Evolutionary conservation across 2,888 invertebrate species (phyloP).

Genomic region (Nymphalis polychloros): DNA sequence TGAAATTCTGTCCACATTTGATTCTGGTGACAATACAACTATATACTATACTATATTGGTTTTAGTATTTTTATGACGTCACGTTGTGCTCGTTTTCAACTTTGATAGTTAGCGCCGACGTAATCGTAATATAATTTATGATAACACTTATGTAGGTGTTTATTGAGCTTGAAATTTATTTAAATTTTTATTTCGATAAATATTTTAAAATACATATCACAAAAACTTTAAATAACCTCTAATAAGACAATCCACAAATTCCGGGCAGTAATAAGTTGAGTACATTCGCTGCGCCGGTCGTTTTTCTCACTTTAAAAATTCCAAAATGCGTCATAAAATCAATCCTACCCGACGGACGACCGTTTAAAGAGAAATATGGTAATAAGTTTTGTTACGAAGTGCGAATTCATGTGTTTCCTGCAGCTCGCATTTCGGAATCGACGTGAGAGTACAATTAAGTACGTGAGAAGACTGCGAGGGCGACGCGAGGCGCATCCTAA

Average conservation of each 20-base stretch:
- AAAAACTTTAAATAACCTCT: neutral
- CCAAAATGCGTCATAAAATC: slow-evolving; percentile 12
- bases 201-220: too few species aligned
- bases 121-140: too few species aligned
- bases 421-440: slow-evolving; percentile 26
- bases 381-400: slow-evolving; percentile 42
- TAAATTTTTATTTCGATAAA: too few species aligned
- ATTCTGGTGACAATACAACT: too few species aligned
- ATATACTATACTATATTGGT: too few species aligned
- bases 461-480: slow-evolving; percentile 57
- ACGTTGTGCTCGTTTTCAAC: too few species aligned
- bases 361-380: slow-evolving; percentile 17
- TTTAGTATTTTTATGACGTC: too few species aligned
- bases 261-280: neutral
- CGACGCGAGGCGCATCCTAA: slow-evolving; percentile 43
- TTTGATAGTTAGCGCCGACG: too few species aligned
- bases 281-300: neutral
- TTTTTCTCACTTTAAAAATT: neutral
- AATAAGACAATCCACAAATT: slow-evolving; percentile 11
- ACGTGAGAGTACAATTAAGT: slow-evolving; percentile 56
- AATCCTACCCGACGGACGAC: slow-evolving; percentile 1
- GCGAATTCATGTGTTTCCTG: slow-evolving; percentile 45
- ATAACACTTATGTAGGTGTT: too few species aligned
- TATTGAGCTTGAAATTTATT: too few species aligned
- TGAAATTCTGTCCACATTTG: too few species aligned